phyloP scores from a whole-genome alignment of 2,888 invertebrate genomes.

The Adela reaumurella region DNA sequence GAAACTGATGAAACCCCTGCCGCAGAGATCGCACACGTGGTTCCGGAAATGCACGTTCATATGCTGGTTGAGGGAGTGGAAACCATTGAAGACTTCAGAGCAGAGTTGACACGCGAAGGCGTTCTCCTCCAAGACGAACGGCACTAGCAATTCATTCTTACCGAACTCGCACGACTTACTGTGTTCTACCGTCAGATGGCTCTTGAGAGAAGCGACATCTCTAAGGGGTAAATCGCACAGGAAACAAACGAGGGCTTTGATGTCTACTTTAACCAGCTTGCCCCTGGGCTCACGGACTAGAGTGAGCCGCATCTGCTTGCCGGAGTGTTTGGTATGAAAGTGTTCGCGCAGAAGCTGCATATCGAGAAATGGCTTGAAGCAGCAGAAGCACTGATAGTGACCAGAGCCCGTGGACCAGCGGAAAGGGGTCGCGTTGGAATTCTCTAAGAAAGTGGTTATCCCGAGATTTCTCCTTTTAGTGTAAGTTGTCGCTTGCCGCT shows the following conservation, averaged over 20 bases:
- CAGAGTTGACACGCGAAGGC: conserved; percentile 33
- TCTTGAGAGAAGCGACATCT: conserved; percentile 17
- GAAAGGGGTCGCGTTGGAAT: conserved; percentile 30
- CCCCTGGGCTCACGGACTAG: conserved; percentile 28
- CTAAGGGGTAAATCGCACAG: conserved; percentile 20
- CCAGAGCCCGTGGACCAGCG: conserved; percentile 18
- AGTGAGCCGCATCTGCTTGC: conserved; percentile 12
- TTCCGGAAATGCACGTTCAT: conserved; percentile 41
- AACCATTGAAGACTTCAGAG: conserved; percentile 22
- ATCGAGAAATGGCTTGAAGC: conserved; percentile 31
- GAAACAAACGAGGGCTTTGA: conserved; percentile 28
- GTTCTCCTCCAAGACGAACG: conserved; percentile 27
- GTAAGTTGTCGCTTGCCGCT: background rate
- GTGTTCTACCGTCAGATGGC: conserved; percentile 24
- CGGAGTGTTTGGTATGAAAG: conserved; percentile 19
- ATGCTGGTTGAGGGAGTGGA: conserved; percentile 34
- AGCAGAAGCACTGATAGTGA: conserved; percentile 35
- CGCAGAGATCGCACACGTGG: conserved; percentile 39
- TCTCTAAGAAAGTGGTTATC: conserved; percentile 31
- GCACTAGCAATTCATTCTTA: conserved; percentile 30
- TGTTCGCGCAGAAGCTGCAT: conserved; percentile 26
- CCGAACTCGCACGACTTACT: conserved; percentile 17
- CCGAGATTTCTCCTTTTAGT: conserved; percentile 14
- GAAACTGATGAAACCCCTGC: conserved; percentile 33
- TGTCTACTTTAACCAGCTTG: conserved; percentile 34